Conservation (phyloP, 2,888 invertebrate genomes). For the Eudemis profundana region DNA sequence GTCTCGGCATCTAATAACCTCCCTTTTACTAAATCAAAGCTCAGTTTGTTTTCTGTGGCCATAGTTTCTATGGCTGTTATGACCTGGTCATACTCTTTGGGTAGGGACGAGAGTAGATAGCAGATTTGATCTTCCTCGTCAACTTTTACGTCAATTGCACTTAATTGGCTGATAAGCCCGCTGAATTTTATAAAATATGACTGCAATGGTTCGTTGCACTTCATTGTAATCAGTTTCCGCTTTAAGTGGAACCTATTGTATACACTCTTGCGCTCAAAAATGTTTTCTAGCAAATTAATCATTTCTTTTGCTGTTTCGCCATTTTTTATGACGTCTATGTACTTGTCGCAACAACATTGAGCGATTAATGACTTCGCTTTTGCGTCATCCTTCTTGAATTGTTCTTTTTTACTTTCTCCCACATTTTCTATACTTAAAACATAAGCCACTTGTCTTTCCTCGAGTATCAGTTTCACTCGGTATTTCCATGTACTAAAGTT, state of each 20-base stretch:
- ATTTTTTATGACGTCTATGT: conserved; percentile 3
- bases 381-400: conserved; percentile 9
- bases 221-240: too few species aligned
- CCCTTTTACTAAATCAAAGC: too few species aligned
- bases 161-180: background rate
- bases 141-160: background rate
- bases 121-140: background rate
- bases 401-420: background rate
- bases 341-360: conserved; percentile 12
- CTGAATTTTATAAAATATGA: background rate
- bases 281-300: too few species aligned
- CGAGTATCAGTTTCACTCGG: conserved; percentile 17
- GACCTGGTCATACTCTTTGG: background rate
- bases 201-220: too few species aligned
- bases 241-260: too few species aligned
- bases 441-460: conserved; percentile 6
- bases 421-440: background rate
- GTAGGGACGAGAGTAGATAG: background rate
- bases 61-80: background rate
- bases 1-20: too few species aligned
- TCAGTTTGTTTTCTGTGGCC: too few species aligned
- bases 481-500: conserved; percentile 23
- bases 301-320: conserved; percentile 6
- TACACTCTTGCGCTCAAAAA: too few species aligned
- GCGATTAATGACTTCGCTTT: conserved; percentile 19